Conservation (phyloP, 2,797 vertebrate species). For the Myotis pilosus region DNA sequence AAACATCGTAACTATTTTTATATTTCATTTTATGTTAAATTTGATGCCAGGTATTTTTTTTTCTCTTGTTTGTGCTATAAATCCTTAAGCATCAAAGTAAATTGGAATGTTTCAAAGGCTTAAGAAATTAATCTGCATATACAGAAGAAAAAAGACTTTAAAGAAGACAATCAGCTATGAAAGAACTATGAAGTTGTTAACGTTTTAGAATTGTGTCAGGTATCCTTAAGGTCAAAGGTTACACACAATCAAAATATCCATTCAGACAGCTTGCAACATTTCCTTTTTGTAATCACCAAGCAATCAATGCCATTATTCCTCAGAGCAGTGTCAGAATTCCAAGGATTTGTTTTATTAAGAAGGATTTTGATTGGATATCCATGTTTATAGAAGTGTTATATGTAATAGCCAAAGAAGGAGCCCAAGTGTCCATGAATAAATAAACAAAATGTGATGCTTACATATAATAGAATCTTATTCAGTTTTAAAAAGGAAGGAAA, state of each 20-base stretch:
- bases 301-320: background rate
- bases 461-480: background rate
- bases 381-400: background rate
- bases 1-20: background rate
- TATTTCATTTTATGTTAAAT: constrained; percentile 11
- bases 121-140: background rate
- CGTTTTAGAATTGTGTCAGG: background rate
- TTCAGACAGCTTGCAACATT: background rate
- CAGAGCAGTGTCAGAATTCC: background rate
- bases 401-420: background rate
- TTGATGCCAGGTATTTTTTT: background rate
- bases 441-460: background rate
- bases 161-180: background rate
- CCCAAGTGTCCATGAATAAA: background rate
- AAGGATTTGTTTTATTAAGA: background rate
- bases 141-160: background rate
- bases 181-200: background rate
- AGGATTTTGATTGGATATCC: background rate
- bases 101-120: background rate
- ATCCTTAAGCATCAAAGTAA: background rate
- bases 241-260: background rate
- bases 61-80: background rate
- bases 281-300: background rate
- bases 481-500: background rate
- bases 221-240: background rate